Percentiles rank a stretch among this genome's conserved stretches.
These are phyloP conservation scores for Scopus umbretta DNA, from an alignment of 2,113 vertebrate genomes.

Conservation along the genomic window DNA sequence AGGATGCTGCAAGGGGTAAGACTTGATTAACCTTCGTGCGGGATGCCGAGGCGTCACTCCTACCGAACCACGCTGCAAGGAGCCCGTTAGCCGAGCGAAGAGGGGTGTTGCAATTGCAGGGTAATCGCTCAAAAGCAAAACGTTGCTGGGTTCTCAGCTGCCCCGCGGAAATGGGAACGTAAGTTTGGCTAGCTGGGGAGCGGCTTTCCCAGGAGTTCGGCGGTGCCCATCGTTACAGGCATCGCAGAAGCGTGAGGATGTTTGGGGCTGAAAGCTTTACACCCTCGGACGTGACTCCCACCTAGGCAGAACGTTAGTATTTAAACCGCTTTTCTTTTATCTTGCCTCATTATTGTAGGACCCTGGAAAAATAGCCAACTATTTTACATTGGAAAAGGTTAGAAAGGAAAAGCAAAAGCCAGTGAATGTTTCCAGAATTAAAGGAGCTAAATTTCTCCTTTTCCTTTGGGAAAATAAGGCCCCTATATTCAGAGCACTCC, in stretches of 20 bases:
- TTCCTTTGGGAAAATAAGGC: neutral
- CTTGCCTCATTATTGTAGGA: neutral
- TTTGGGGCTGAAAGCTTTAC: neutral
- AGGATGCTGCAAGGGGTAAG: neutral
- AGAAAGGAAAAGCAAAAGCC: neutral
- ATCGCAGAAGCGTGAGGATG: neutral
- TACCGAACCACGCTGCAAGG: accelerated
- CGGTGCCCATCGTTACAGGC: neutral
- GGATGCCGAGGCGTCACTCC: neutral
- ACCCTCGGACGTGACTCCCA: accelerated
- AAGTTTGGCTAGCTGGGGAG: neutral
- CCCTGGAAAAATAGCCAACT: neutral
- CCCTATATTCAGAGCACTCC: neutral
- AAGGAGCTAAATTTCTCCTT: neutral
- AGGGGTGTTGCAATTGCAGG: neutral
- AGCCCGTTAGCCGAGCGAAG: neutral
- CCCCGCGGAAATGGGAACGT: accelerated
- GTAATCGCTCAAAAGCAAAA: neutral
- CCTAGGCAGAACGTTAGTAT: neutral
- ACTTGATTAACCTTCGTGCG: neutral
- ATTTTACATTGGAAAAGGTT: neutral
- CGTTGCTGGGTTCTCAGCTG: neutral
- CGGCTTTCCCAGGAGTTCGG: accelerated
- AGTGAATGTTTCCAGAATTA: neutral
- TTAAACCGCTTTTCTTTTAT: neutral